Evolutionary conservation across 2,888 invertebrate genomes (phyloP).

Genomic region (Orthosia incerta): DNA sequence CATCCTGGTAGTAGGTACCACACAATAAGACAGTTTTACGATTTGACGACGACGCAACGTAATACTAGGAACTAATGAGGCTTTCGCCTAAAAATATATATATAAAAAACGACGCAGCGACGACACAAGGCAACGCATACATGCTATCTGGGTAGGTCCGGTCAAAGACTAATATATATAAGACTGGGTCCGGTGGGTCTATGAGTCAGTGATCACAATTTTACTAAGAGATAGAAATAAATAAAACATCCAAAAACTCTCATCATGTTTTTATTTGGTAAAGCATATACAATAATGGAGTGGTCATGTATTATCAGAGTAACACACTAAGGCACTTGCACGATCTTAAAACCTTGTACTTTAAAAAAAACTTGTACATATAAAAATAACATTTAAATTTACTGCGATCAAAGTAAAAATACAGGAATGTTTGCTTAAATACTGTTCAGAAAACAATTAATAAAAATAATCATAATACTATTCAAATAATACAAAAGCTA

Average conservation of each 20-base stretch:
- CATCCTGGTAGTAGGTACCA: too few species aligned
- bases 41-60: too few species aligned
- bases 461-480: conserved; percentile 53
- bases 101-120: too few species aligned
- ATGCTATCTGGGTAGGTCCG: not conserved
- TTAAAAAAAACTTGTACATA: conserved; percentile 68
- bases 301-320: conserved; percentile 68
- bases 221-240: conserved; percentile 16
- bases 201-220: not conserved
- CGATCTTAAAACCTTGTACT: conserved; percentile 74
- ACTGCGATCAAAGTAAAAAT: conserved; percentile 48
- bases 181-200: not conserved
- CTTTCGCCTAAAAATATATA: too few species aligned
- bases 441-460: conserved; percentile 67
- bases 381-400: conserved; percentile 58
- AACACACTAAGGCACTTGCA: conserved; percentile 80
- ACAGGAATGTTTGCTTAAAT: conserved; percentile 70
- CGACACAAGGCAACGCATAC: too few species aligned
- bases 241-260: conserved; percentile 58
- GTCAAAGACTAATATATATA: too few species aligned
- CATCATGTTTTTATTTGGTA: conserved; percentile 77
- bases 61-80: too few species aligned
- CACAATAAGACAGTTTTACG: too few species aligned
- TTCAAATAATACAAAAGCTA: conserved; percentile 65
- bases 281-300: conserved; percentile 75